Conservation (phyloP, 2,113 vertebrate genomes). For the Stictonetta naevosa region DNA sequence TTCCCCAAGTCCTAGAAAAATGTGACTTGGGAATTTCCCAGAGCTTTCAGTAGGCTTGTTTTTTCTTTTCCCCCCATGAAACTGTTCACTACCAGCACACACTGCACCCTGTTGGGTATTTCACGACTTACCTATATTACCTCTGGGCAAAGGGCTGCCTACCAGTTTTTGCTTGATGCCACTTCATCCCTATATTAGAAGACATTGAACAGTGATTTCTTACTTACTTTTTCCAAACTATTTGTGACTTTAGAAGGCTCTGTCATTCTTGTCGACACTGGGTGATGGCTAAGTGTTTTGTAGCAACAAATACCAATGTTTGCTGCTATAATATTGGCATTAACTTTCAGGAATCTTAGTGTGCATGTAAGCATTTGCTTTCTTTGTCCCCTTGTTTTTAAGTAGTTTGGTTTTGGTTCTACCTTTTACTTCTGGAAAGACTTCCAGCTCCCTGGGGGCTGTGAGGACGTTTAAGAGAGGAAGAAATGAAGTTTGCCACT, state of each 20-base stretch:
- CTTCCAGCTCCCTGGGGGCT: background rate
- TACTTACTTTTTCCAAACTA: background rate
- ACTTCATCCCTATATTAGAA: background rate
- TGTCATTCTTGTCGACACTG: background rate
- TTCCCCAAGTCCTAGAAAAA: background rate
- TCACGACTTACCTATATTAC: background rate
- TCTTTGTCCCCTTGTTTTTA: background rate
- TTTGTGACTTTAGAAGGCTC: background rate
- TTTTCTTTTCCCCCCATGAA: background rate
- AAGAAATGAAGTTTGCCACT: background rate
- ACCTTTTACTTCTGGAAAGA: background rate
- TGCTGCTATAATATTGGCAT: background rate
- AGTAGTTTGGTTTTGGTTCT: background rate
- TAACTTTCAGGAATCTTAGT: background rate
- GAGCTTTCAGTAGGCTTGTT: background rate
- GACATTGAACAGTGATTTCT: background rate
- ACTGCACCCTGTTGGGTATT: background rate
- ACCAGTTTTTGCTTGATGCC: background rate
- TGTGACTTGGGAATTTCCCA: background rate
- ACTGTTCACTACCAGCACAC: background rate
- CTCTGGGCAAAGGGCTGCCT: background rate
- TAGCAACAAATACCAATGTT: background rate
- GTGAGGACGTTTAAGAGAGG: background rate
- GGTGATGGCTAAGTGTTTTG: background rate
- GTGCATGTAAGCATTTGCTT: background rate